Percentiles rank a stretch among this genome's conserved stretches.
Conservation (phyloP, 2,888 invertebrate species). For the Thera britannica region DNA sequence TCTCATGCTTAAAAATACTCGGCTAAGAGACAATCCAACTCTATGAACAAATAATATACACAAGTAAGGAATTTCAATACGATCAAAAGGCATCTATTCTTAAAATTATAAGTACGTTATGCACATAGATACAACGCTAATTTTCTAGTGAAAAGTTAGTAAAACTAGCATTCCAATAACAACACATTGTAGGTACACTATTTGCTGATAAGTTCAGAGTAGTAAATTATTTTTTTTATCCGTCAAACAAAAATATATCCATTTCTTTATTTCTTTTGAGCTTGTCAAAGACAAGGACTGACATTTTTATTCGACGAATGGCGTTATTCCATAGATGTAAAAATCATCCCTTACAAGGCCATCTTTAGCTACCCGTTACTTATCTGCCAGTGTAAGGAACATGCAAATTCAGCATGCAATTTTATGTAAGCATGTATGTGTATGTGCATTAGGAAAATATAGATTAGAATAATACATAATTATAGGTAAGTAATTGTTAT, state of each 20-base stretch:
- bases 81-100: too few species aligned
- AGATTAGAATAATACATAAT: conserved; percentile 5
- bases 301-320: too few species aligned
- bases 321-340: too few species aligned
- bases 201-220: neutral
- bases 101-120: too few species aligned
- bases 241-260: too few species aligned
- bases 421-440: conserved; percentile 16
- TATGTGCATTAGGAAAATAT: conserved; percentile 12
- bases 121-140: neutral
- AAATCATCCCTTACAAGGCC: too few species aligned
- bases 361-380: neutral
- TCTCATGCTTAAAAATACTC: conserved; percentile 1
- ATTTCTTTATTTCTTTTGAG: too few species aligned
- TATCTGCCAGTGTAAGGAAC: neutral
- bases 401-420: conserved; percentile 11
- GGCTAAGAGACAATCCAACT: neutral
- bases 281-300: too few species aligned
- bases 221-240: neutral
- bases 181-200: neutral
- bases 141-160: too few species aligned
- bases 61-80: too few species aligned
- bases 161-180: neutral
- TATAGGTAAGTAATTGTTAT: neutral
- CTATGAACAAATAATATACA: too few species aligned